Evolutionary conservation across 2,888 invertebrate genomes (phyloP).

Genomic region (Aphodius granarius): DNA sequence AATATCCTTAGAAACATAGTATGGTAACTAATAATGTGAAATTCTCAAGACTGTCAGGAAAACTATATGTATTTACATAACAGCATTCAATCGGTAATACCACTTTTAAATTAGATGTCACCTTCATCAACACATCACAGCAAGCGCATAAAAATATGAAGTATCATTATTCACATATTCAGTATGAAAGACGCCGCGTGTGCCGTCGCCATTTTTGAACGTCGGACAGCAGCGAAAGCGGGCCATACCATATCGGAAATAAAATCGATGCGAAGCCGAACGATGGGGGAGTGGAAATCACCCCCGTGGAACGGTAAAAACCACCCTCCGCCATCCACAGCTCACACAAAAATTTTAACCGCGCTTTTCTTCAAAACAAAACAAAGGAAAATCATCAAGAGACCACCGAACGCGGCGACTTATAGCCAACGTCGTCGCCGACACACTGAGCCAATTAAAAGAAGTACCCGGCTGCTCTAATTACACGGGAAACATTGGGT

Average conservation of each 20-base stretch:
- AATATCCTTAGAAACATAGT: too few relatives aligned
- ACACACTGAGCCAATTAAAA: constrained; percentile 25
- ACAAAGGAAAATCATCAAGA: neutral
- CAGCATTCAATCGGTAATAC: neutral
- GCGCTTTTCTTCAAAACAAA: neutral
- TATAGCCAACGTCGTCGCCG: constrained; percentile 20
- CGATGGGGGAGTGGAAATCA: constrained; percentile 22
- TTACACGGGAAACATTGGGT: constrained; percentile 38
- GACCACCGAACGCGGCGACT: constrained; percentile 3
- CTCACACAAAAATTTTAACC: neutral
- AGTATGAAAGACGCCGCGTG: constrained; percentile 4
- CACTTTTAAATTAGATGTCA: neutral
- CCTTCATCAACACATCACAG: neutral
- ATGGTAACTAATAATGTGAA: too few relatives aligned
- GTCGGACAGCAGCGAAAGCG: neutral
- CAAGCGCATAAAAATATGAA: neutral
- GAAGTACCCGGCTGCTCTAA: constrained; percentile 22
- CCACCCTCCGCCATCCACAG: neutral
- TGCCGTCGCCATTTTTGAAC: constrained; percentile 29
- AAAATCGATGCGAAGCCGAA: constrained; percentile 32
- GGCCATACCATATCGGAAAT: constrained; percentile 29
- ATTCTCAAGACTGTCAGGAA: neutral
- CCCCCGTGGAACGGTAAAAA: constrained; percentile 1
- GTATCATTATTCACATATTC: neutral
- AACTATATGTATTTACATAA: neutral